These are phyloP conservation scores for Ariolimax columbianus DNA, from an alignment of 2,888 invertebrate species.

Conservation along the genomic window DNA sequence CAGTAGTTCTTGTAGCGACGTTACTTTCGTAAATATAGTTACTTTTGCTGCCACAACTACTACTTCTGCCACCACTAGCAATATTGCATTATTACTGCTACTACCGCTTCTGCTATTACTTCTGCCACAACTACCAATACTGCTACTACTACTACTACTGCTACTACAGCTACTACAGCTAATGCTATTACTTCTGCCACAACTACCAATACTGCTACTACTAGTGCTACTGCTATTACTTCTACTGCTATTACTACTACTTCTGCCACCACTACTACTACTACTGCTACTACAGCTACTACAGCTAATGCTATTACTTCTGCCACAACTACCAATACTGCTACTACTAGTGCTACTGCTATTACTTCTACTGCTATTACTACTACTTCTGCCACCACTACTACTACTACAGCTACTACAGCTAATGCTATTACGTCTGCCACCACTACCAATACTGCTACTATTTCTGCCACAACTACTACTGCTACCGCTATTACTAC, in stretches of 20 bases:
- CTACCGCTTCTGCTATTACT: slow-evolving; percentile 13
- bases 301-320: neutral
- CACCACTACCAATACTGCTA: neutral
- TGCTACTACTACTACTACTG: neutral
- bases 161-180: slow-evolving; percentile 2
- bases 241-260: neutral
- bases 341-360: neutral
- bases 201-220: slow-evolving; percentile 2
- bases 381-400: neutral
- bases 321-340: neutral
- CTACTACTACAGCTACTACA: neutral
- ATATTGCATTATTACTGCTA: neutral
- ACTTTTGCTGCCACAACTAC: neutral
- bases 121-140: neutral
- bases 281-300: neutral
- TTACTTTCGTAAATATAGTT: too few species aligned
- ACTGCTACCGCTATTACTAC: neutral
- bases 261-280: neutral
- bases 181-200: neutral
- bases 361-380: neutral
- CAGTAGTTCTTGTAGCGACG: too few species aligned
- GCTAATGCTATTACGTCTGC: neutral
- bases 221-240: neutral
- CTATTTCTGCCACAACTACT: neutral
- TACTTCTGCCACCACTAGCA: neutral